Percentiles rank a stretch among this genome's conserved stretches.
Evolutionary conservation across 2,888 invertebrate genomes (phyloP).

Genomic region (Calameuta pallipes): DNA sequence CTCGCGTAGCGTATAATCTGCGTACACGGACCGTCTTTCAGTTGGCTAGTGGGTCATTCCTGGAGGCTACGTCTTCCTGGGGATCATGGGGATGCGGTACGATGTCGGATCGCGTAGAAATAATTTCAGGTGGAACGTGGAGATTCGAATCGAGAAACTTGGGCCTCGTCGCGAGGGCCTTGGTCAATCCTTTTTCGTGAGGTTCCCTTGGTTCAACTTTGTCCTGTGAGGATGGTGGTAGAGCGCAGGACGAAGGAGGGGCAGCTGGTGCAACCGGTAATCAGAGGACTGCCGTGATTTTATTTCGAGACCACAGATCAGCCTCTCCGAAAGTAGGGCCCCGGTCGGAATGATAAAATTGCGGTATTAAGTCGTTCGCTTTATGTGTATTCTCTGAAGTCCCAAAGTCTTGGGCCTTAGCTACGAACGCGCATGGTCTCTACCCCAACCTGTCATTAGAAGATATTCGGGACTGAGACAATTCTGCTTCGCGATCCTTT

Average conservation of each 20-base stretch:
- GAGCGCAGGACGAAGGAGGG: conserved; percentile 20
- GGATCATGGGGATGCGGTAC: conserved; percentile 14
- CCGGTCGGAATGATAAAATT: conserved; percentile 64
- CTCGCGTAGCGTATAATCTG: conserved; percentile 31
- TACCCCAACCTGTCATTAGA: conserved; percentile 63
- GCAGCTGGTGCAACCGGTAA: conserved; percentile 44
- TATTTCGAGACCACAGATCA: conserved; percentile 64
- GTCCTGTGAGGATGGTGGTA: conserved; percentile 32
- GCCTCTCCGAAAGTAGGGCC: conserved; percentile 39
- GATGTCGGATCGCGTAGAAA: neutral
- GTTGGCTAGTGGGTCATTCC: conserved; percentile 55
- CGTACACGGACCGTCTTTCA: conserved; percentile 30
- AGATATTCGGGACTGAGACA: conserved; percentile 59
- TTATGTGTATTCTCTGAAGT: conserved; percentile 66
- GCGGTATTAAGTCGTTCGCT: conserved; percentile 66
- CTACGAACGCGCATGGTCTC: conserved; percentile 35
- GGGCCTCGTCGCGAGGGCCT: too few relatives aligned
- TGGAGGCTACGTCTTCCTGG: conserved; percentile 32
- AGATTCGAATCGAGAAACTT: too few relatives aligned
- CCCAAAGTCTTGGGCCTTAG: conserved; percentile 48
- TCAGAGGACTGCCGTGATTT: conserved; percentile 60
- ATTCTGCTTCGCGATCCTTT: conserved; percentile 49
- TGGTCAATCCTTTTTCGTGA: too few relatives aligned
- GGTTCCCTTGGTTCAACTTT: conserved; percentile 6
- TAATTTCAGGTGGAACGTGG: neutral